These are phyloP conservation scores for Crax fasciolata DNA, from an alignment of 2,797 vertebrate species.

Conservation along the genomic window DNA sequence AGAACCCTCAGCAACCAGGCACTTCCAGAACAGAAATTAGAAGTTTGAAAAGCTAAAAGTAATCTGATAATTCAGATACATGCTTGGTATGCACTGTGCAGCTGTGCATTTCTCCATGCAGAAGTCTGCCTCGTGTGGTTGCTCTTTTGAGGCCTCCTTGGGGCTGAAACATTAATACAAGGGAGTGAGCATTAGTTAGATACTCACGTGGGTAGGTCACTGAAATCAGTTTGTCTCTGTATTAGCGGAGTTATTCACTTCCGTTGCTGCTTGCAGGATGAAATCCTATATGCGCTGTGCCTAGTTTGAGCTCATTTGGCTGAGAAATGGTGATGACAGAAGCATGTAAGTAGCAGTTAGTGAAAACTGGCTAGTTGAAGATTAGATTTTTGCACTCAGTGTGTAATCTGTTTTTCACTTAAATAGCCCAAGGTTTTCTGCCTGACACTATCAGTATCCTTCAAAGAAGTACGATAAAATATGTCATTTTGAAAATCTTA, in stretches of 20 bases:
- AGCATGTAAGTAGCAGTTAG: not conserved
- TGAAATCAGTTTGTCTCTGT: not conserved
- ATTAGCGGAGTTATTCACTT: not conserved
- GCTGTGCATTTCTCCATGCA: not conserved
- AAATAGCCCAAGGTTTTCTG: not conserved
- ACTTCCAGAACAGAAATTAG: not conserved
- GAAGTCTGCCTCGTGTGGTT: fast-evolving
- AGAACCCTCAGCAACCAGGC: not conserved
- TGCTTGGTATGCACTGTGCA: not conserved
- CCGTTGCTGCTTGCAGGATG: not conserved
- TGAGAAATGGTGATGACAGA: not conserved
- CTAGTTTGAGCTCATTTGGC: not conserved
- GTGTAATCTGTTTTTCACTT: not conserved
- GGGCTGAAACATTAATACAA: not conserved
- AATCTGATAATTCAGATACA: not conserved
- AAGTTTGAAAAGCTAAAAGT: not conserved
- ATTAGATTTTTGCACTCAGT: not conserved
- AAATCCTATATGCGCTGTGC: not conserved
- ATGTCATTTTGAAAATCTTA: not conserved
- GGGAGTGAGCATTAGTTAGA: not conserved
- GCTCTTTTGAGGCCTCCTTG: not conserved
- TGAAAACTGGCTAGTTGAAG: not conserved
- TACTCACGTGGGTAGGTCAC: not conserved
- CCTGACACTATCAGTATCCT: not conserved
- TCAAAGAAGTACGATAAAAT: not conserved